These are phyloP conservation scores for Stichodactyla helianthus DNA, from an alignment of 64 coral and sea anemone genomes.

Conservation along the genomic window DNA sequence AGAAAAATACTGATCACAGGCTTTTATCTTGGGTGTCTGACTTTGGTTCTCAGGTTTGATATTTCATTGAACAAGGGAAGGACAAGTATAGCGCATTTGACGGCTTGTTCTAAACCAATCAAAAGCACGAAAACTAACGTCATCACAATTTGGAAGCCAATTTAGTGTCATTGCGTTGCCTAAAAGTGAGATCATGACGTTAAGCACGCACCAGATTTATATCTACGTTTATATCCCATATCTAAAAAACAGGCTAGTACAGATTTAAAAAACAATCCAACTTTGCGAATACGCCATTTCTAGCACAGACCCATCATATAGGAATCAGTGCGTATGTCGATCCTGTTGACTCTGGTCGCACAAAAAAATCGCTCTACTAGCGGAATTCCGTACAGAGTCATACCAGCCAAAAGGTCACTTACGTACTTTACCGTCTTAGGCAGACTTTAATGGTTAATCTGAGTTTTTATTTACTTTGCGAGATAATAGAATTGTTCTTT, in stretches of 20 bases:
- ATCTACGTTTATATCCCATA: not conserved
- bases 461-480: not conserved
- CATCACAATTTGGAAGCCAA: too few species aligned
- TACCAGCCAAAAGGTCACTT: not conserved
- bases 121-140: too few species aligned
- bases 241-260: not conserved
- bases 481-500: not conserved
- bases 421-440: not conserved
- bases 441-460: not conserved
- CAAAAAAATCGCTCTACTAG: not conserved
- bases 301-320: too few species aligned
- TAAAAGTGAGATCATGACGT: too few species aligned
- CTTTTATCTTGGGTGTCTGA: too few species aligned
- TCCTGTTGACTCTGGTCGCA: not conserved
- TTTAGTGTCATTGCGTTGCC: too few species aligned
- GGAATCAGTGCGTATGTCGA: not conserved
- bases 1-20: too few species aligned
- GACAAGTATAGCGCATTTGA: too few species aligned
- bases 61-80: too few species aligned
- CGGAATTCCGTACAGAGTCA: not conserved
- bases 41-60: too few species aligned
- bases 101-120: too few species aligned
- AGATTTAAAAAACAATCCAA: not conserved
- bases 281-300: too few species aligned
- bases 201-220: not conserved